phyloP scores from a whole-genome alignment of 1,140 invertebrate genomes.

The Drosophila arizonae region DNA sequence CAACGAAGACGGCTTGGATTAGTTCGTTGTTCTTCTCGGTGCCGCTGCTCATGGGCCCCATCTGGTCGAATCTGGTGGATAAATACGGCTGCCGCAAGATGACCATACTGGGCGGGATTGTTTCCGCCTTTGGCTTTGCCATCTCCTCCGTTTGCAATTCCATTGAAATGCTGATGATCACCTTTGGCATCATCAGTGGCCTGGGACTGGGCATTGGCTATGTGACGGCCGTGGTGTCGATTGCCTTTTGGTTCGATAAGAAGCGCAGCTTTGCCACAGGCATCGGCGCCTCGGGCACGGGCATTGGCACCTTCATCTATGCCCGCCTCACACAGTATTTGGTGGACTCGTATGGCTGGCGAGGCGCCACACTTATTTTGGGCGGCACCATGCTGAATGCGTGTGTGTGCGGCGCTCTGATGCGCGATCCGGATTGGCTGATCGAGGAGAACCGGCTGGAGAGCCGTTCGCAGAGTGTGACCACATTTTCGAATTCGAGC shows the following conservation, averaged over 20 bases:
- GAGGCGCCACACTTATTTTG: conserved; percentile 92
- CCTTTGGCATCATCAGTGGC: conserved; percentile 93
- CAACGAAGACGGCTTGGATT: conserved; percentile 93
- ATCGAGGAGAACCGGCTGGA: conserved; percentile 84
- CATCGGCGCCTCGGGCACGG: conserved; percentile 93
- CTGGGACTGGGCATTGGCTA: conserved; percentile 93
- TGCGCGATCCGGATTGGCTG: conserved; percentile 93
- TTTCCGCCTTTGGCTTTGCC: conserved; percentile 91
- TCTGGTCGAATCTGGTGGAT: conserved; percentile 90
- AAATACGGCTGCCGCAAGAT: conserved; percentile 93
- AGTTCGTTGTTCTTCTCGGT: conserved; percentile 94
- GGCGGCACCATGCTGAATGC: conserved; percentile 93
- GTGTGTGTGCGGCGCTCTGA: conserved; percentile 93
- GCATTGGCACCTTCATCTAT: conserved; percentile 88
- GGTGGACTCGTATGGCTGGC: conserved; percentile 92
- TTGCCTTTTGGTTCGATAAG: conserved; percentile 98
- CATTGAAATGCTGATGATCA: conserved; percentile 91
- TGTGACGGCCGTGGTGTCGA: conserved; percentile 95
- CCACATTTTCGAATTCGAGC: conserved; percentile 82
- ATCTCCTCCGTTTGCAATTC: conserved; percentile 89
- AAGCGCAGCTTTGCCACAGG: conserved; percentile 95
- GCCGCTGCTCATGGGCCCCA: conserved; percentile 90
- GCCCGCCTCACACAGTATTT: conserved; percentile 92
- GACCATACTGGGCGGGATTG: conserved; percentile 90
- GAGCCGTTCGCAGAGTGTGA: conserved; percentile 81